Evolutionary conservation across 37 sponge, comb jelly and placozoan species (phyloP), one percentile per base, ranked within the genome.

Genomic region (Chondrosia reniformis): DNA sequence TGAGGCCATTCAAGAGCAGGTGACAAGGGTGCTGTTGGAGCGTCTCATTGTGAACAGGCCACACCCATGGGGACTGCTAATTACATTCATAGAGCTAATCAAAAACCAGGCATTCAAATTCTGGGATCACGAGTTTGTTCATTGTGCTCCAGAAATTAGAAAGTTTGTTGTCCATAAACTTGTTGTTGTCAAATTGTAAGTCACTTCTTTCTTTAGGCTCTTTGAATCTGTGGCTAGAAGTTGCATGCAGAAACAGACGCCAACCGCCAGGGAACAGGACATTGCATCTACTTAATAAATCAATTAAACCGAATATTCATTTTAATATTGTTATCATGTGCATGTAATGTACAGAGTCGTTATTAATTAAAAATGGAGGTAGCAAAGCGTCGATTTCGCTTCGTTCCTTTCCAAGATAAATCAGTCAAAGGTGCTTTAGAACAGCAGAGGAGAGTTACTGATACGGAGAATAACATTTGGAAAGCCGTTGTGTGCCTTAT

Each of bases 11-110:
- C 94, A 96, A 75, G 99, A 99, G 54, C 99, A 99, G 80, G 91
- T 99, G 64, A 99, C 99, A 33, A 94, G 97, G 55, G 97, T 99
- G 15, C 77, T 99, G 65, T 79, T 99, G 81, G 99, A 99, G 71
- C 80, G 99, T 45, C 61, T 99, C 77, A 96, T 96, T 38, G 99
- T 93, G 59, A 93, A 99, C 79, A 52, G 99, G 33, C 99, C 99
- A 19, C 99, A 99, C 65, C 99, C 99, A 22, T 99, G 99, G 99
- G 99, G 99, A 22, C 88, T 99, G 61, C 90, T 99, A 59, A 93
- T 99, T 77, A 99, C 99, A 9, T 99, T 99, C 80, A 99, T 99
- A 72, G 99, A 99, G 76, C 90, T 99, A 49, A 99, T 99, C 57
- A 95, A 94, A 74, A 96, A 96, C 66, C 82, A 85, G 21, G 61